These are phyloP conservation scores for Xestia rhomboidea DNA, from an alignment of 2,888 invertebrate species.

Conservation along the genomic window DNA sequence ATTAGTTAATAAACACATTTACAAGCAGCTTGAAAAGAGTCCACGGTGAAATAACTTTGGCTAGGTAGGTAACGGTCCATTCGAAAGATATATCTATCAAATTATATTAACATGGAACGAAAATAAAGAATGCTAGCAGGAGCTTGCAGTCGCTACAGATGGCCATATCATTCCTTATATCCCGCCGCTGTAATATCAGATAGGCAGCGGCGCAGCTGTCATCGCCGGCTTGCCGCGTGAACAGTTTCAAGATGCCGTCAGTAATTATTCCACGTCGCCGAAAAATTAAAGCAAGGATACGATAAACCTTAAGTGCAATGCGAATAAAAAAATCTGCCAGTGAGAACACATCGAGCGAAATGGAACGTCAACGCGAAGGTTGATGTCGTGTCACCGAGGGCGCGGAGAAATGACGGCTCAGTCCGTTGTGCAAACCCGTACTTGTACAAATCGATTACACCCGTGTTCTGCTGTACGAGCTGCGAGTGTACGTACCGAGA, in stretches of 20 bases:
- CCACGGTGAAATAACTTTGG: conserved; percentile 41
- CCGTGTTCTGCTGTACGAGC: conserved; percentile 77
- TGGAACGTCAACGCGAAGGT: conserved; percentile 82
- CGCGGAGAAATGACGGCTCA: conserved; percentile 80
- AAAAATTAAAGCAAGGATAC: conserved; percentile 86
- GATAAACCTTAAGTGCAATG: conserved; percentile 81
- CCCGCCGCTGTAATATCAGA: conserved; percentile 76
- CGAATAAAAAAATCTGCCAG: conserved; percentile 79
- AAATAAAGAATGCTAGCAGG: conserved; percentile 55
- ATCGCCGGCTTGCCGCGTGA: conserved; percentile 81
- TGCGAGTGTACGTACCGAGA: conserved; percentile 73
- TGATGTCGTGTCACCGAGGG: conserved; percentile 80
- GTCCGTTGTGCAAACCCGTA: conserved; percentile 81
- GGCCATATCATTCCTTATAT: conserved; percentile 61
- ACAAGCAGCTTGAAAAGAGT: conserved; percentile 55
- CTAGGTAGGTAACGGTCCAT: conserved; percentile 54
- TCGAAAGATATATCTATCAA: conserved; percentile 58
- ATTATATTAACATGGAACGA: conserved; percentile 53
- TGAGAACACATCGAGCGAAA: conserved; percentile 81
- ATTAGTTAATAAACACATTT: conserved; percentile 47
- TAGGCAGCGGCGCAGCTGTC: conserved; percentile 80
- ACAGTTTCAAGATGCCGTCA: conserved; percentile 80
- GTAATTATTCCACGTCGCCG: conserved; percentile 86
- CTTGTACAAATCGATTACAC: conserved; percentile 86
- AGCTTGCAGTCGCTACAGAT: conserved; percentile 48